Percentiles rank a stretch among this genome's conserved stretches.
These are phyloP conservation scores for Dolichoris vasculosae DNA, from an alignment of 1,140 invertebrate species.

Conservation along the genomic window DNA sequence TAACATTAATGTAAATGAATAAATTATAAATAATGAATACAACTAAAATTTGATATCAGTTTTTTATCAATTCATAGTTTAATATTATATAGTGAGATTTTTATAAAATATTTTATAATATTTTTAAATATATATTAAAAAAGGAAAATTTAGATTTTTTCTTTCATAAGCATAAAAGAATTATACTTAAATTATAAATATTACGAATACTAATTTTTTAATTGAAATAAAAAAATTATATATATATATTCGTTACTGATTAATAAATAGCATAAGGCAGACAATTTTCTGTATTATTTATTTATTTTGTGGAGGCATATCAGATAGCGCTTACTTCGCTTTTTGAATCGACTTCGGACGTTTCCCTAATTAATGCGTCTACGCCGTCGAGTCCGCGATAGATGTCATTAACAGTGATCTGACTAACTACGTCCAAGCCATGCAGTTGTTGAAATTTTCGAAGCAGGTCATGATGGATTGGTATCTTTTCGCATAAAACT, in stretches of 20 bases:
- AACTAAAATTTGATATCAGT: too few relatives aligned
- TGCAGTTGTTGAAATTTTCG: conserved; percentile 60
- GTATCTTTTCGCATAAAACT: conserved; percentile 65
- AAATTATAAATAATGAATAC: too few relatives aligned
- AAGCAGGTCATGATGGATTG: conserved; percentile 62
- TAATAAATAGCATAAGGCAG: not conserved
- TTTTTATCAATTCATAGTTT: too few relatives aligned
- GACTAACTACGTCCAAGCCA: conserved; percentile 57
- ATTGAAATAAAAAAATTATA: too few relatives aligned
- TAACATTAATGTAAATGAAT: too few relatives aligned
- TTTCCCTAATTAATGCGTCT: conserved; percentile 61
- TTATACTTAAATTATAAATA: too few relatives aligned
- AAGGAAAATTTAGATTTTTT: too few relatives aligned
- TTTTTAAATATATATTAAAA: too few relatives aligned
- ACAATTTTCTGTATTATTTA: not conserved
- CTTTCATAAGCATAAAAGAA: too few relatives aligned
- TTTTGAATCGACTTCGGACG: conserved; percentile 59
- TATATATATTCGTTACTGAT: not conserved
- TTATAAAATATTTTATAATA: too few relatives aligned
- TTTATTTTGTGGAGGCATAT: not conserved
- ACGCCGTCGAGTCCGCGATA: conserved; percentile 61
- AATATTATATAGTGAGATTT: too few relatives aligned
- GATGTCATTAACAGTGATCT: conserved; percentile 62
- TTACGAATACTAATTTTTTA: too few relatives aligned
- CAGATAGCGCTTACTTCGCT: conserved; percentile 55